Evolutionary conservation across 2,888 invertebrate genomes (phyloP), one percentile per base, ranked within the genome.

Genomic region (Lasioglossum vierecki): DNA sequence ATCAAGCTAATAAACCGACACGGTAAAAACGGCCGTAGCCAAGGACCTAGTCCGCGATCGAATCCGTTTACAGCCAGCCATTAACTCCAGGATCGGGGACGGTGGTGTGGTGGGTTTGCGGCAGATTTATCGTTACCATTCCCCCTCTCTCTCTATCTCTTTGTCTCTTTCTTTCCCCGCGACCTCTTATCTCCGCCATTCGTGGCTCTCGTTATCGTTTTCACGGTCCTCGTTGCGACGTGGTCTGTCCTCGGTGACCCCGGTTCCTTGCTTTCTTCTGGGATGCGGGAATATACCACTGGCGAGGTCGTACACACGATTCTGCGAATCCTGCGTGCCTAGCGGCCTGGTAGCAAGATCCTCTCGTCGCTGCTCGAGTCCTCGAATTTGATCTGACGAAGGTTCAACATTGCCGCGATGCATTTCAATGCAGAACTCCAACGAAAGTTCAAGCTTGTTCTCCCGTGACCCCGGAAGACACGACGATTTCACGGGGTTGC

Each of bases 141-240:
- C 66, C 70, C 80, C 88, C 83, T 71, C 22, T 82, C 82, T 75
- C 82, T 63, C 2, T 63, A 6, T 13, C 60, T 26, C 60, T 26
- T 15, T 15, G 26, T 26, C 30, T 30, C 63, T 63, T 30, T 63
- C 5, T 15, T 30, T 13, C 63, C 53, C n/a, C 53, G 72, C 82
- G 77, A 75, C 70, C 79, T 87, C 92, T 92, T 93, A 93, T 93
- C 93, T 92, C 88, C 63, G 78, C 82, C 80, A 79, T 90, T 91
- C 92, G 93, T 93, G 91, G 89, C 91, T 89, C 89, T 88, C 91
- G 90, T 92, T 92, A 92, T 93, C 93, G 91, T 88, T 85, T 82
- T 90, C 89, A 86, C 88, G 86, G 84, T 83, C 88, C 79, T 83
- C 85, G 88, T 89, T 63, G 63, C 30, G 63, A 30, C 63, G 63